Evolutionary conservation across 2,888 invertebrate genomes (phyloP), one percentile per base, ranked within the genome.

Genomic region (Tortrix viridana): DNA sequence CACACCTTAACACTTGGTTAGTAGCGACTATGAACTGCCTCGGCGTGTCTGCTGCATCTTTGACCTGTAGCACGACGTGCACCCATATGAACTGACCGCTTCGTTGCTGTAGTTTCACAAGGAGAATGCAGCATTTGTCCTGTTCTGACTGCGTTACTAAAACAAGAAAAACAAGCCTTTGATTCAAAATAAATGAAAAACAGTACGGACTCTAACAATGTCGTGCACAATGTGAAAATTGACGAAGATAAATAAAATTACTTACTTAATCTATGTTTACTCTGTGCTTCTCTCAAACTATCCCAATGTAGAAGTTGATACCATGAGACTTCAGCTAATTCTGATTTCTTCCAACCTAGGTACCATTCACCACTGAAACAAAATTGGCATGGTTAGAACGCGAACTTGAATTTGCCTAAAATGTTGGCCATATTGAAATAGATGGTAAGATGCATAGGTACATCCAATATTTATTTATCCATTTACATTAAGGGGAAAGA

Each of bases 121-220:
- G 93, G 54, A 99, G 94, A 75, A 99, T 98, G 82, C 98, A 98
- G 69, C 98, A 98, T 74, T 98, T 96, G 86, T 99, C 99, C 86
- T 99, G 99, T 85, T 99, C 98, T 62, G 98, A 98, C 91, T 98
- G 98, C 52, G 98, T 98, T 86, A 99, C 99, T 98, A 93, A 37
- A 94, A 93, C 66, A 77, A 22, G 7, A 23, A 48, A 23, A 48
- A 44, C n/a, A 32, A 9, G 12, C 32, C 1, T 12, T 3, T 7
- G 32, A 32, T 32, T 32, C 9, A 12, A 32, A 32, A 32, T 26
- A 26, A 18, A 38, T 41, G 16, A 41, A 16, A 4, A 16, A 16
- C 5, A n/a, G 16, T n/a, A 16, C n/a, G 2, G 41, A n/a, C 6
- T 12, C 3, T 16, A 16, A 41, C 14, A 5, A 41, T 1, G 2